Evolutionary conservation across 1,140 invertebrate genomes (phyloP).

Genomic region (Leucophenga varia): DNA sequence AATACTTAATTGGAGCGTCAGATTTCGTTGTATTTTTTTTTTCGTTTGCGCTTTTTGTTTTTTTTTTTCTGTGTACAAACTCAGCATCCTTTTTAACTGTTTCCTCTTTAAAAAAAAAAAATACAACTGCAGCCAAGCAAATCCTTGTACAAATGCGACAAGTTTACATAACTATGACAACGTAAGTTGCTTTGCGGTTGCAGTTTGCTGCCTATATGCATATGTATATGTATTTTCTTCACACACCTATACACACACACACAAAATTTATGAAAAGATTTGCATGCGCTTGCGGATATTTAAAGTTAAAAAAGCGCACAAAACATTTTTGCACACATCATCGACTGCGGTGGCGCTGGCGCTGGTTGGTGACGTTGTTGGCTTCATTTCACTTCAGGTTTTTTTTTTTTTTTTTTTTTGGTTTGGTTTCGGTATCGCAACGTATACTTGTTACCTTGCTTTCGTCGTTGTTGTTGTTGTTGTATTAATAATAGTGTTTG

Average conservation of each 20-base stretch:
- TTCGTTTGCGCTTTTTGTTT: conserved; percentile 14
- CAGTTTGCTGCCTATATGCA: background rate
- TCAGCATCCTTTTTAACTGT: conserved; percentile 1
- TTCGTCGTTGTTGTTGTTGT: conserved; percentile 7
- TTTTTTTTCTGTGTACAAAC: no score
- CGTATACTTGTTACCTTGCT: background rate
- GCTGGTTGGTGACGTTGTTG: background rate
- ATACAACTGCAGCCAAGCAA: no score
- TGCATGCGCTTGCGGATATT: conserved; percentile 45
- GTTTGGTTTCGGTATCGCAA: no score
- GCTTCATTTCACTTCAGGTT: background rate
- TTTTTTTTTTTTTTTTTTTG: no score
- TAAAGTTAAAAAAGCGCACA: conserved; percentile 48
- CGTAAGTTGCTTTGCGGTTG: conserved; percentile 3
- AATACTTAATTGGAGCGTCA: conserved; percentile 54
- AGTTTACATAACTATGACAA: no score
- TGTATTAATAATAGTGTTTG: no score
- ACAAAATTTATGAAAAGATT: conserved; percentile 53
- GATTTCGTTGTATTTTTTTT: conserved; percentile 20
- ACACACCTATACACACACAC: background rate
- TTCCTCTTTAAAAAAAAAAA: background rate
- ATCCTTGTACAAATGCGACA: no score
- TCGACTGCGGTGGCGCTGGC: conserved; percentile 7
- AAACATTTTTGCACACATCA: conserved; percentile 32
- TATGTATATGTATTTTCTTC: background rate